These are phyloP conservation scores for Lethrus apterus DNA, from an alignment of 1,140 invertebrate genomes.

Conservation along the genomic window DNA sequence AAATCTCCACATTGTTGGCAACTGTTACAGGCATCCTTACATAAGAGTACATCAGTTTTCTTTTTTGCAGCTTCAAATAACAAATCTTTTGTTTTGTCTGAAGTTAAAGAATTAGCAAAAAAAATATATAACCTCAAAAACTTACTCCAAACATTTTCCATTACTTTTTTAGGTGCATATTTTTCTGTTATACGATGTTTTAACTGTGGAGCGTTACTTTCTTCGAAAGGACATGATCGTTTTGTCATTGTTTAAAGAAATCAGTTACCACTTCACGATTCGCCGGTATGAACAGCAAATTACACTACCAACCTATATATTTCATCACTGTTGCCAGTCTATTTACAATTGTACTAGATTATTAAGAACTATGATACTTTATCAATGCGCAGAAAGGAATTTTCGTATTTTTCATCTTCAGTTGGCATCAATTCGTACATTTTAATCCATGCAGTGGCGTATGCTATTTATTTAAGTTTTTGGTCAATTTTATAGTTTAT, in stretches of 20 bases:
- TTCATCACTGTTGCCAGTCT: background rate
- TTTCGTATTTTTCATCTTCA: background rate
- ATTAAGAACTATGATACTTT: constrained; percentile 1
- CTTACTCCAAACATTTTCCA: constrained; percentile 9
- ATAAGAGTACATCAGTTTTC: background rate
- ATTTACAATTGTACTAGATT: background rate
- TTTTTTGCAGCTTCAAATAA: constrained; percentile 1
- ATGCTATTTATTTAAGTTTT: too few relatives aligned
- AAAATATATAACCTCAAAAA: constrained; percentile 1
- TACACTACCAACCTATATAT: background rate
- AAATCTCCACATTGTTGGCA: background rate
- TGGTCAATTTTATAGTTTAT: too few relatives aligned
- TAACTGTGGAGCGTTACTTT: constrained; percentile 6
- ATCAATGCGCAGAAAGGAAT: background rate
- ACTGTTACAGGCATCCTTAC: too few relatives aligned
- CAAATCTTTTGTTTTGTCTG: constrained; percentile 8
- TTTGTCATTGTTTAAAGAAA: background rate
- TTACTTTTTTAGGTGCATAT: background rate
- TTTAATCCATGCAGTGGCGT: too few relatives aligned
- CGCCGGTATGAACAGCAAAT: background rate
- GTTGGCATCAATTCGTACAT: background rate
- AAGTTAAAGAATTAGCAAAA: background rate
- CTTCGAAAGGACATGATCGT: constrained; percentile 9
- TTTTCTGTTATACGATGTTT: constrained; percentile 3
- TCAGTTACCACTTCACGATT: too few relatives aligned